A percentile compares a stretch with the other conserved stretches of the same genome.
phyloP scores from a whole-genome alignment of 2,888 invertebrate genomes.

The Tholera decimalis region DNA sequence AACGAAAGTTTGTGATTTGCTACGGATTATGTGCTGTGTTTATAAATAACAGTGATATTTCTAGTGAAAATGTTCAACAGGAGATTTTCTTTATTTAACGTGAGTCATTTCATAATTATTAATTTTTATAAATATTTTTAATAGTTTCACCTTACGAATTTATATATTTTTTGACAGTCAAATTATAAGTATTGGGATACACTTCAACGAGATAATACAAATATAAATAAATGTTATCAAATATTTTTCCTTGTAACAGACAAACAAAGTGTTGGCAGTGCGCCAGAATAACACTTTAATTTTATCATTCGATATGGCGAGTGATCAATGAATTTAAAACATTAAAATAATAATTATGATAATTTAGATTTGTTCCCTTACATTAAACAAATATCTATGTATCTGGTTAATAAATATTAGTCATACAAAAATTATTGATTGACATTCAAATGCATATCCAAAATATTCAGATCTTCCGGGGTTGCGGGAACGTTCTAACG shows the following conservation, averaged over 20 bases:
- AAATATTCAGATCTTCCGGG: no score
- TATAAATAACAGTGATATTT: constrained; percentile 52
- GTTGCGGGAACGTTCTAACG: no score
- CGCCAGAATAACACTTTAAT: constrained; percentile 61
- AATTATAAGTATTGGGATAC: constrained; percentile 17
- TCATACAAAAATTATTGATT: neutral
- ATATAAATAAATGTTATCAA: constrained; percentile 51
- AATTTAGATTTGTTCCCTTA: constrained; percentile 12
- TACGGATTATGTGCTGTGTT: constrained; percentile 59
- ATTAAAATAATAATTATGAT: constrained; percentile 7
- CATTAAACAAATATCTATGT: neutral
- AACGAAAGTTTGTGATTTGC: constrained; percentile 64
- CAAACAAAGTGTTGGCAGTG: constrained; percentile 68
- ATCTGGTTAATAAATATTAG: neutral
- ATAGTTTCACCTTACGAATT: neutral
- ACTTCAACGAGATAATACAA: constrained; percentile 34
- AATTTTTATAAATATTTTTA: neutral
- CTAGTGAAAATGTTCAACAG: constrained; percentile 64
- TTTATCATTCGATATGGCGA: constrained; percentile 46
- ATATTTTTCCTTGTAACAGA: constrained; percentile 58
- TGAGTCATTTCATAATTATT: constrained; percentile 37
- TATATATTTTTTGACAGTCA: neutral
- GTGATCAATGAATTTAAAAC: constrained; percentile 25
- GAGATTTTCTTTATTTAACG: constrained; percentile 58
- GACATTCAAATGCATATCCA: no score